Evolutionary conservation across 2,888 invertebrate genomes (phyloP), one percentile per base, ranked within the genome.

Genomic region (Himalopsyche tibetana): DNA sequence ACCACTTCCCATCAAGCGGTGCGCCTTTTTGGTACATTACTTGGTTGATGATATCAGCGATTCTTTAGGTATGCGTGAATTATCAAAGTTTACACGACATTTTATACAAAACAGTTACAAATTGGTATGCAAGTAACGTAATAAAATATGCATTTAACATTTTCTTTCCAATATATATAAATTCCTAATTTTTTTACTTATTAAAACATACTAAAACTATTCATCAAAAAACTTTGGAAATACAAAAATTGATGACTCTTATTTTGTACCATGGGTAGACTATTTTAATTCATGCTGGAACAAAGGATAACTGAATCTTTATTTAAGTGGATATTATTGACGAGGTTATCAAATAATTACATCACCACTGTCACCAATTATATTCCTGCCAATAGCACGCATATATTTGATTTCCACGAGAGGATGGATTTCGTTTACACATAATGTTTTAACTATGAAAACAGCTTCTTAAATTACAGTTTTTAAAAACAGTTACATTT

Each of bases 351-450:
- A 36, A 74, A 74, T 74, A 74, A 74, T 74, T 74, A 74, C 74
- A 74, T 74, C 74, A 74, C 74, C 74, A 74, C 74, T 9, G 74
- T 74, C 74, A 74, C 74, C 74, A 74, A 74, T 74, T 74, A 74
- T 74, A 74, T n/a, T 74, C 74, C 74, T 74, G 74, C 74, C 74
- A 74, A 74, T 74, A 74, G 74, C 74, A 74, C 74, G 74, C 74
- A 74, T 74, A 74, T 74, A 74, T 74, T 36, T 74, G 74, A 74
- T 74, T 38, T 74, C 74, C 36, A 74, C 8, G 74, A 74, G 36
- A 74, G 74, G 74, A 15, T 74, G 74, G 28, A 19, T 28, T 15
- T 36, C 4, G 28, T 63, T 63, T 19, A 19, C 8, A 63, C 51
- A 15, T 9, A 63, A 63, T 5, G 0, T 63, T 8, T 3, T 1